Evolutionary conservation across 2,797 vertebrate genomes (phyloP).

Genomic region (Muscicapa striata): DNA sequence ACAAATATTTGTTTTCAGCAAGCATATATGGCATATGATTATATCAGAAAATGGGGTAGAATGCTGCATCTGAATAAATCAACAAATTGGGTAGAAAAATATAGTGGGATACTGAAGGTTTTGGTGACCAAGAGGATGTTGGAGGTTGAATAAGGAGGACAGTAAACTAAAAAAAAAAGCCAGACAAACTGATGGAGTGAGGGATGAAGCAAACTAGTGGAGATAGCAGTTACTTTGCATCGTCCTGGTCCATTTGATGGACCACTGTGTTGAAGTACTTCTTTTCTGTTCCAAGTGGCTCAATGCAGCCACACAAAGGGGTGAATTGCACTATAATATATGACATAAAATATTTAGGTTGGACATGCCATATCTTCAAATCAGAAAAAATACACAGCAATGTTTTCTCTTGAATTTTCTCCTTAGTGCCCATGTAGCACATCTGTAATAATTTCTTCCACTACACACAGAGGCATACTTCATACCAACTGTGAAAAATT

Average conservation of each 20-base stretch:
- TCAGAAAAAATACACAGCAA: conserved; percentile 32
- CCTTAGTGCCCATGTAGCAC: background rate
- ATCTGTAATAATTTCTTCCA: conserved; percentile 22
- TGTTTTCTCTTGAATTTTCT: conserved; percentile 27
- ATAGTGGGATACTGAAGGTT: background rate
- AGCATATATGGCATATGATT: background rate
- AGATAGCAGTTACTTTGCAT: background rate
- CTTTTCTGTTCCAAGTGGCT: background rate
- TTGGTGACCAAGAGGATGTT: background rate
- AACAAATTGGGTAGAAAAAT: background rate
- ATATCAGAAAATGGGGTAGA: background rate
- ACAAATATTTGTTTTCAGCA: background rate
- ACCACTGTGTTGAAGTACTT: background rate
- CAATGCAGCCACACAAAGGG: background rate
- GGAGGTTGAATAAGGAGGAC: background rate
- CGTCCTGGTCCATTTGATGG: background rate
- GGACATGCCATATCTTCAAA: background rate
- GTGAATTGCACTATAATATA: background rate
- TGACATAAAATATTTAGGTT: background rate
- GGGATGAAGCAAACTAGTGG: background rate
- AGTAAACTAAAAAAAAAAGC: background rate
- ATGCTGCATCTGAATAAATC: background rate
- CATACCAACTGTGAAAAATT: conserved; percentile 15
- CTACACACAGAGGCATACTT: background rate
- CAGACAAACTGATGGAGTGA: background rate